Base-by-base conservation (phyloP, 2,888 invertebrate genomes). In the Ditula angustiorana region DNA sequence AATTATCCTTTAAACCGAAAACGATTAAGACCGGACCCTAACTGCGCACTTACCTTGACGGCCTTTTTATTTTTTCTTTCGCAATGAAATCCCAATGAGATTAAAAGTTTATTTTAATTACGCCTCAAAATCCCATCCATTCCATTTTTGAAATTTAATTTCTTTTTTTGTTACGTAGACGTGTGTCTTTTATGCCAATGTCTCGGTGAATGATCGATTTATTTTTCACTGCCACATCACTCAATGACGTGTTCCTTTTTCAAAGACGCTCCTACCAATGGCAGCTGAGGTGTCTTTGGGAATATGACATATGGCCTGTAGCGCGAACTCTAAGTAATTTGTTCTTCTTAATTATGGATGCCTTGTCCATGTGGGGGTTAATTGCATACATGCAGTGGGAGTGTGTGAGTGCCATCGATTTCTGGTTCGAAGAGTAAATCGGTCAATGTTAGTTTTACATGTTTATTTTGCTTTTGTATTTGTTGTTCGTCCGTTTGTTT, bases 171-270 rank as follows among this genome's bases (percentile, higher is more conserved):
- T 21, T 67, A 67, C 66, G 67, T 68, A 10, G 5, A 75, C 87
- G 86, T 82, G 76, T 74, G 61, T 58, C 75, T 67, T 58, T 69
- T 59, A 68, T 78, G 72, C 71, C 63, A 55, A 62, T 70, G 64
- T 59, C 67, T 69, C 69, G 64, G 37, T 35, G 71, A 83, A 70
- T 87, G 86, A 85, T 90, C 78, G 86, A 89, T 87, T 85, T 82
- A 69, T 73, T 70, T 79, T 81, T 80, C 79, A 83, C 70, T 82
- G 76, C 78, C 81, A 81, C 73, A 73, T 77, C 79, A 81, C 81
- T 68, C 79, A 78, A 67, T 88, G 88, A 90, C 90, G 90, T 90
- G 87, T 83, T 72, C 68, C 73, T 69, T 77, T 86, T 81, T 83
- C 81, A 79, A 80, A 86, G 82, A 82, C 77, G 76, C 68, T 66